Base-by-base conservation (phyloP, 2,113 vertebrate species). In the Labrus mixtus region DNA sequence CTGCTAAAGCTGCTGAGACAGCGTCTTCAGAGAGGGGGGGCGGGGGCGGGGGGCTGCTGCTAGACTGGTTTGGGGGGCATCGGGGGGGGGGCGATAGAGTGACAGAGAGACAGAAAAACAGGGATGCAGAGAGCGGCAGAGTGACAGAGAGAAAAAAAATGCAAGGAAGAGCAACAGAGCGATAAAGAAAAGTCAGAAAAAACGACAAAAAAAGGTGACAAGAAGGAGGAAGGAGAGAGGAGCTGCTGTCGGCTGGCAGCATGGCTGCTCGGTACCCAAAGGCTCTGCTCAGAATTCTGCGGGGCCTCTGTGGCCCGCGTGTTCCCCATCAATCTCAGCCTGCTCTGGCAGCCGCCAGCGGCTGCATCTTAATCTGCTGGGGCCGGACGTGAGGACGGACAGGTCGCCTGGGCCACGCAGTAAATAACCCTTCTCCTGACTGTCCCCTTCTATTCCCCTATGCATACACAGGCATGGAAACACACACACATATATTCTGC, bases 341-440 rank as follows among this genome's bases (percentile, higher is more conserved):
- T 1, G 53, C 81, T 73, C 74, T 90, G 89, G 89, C 92, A 90
- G 90, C 60, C 83, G 66, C 83, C 87, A 82, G 75, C 68, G 83
- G 81, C 87, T 90, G 91, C 92, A 93, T 92, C 90, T 90, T 91
- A 91, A 92, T 91, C 90, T 90, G 88, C 86, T 20, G 82, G 78
- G 85, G 87, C 72, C n/a, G 86, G 83, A 93, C 92, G 91, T 92
- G 90, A 93, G 90, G 92, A 93, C 91, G 74, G 90, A 87, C 92
- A 89, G 92, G 92, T 90, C 90, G 68, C 87, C 79, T 83, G 88
- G 85, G 88, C 84, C 54, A 25, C 2, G 73, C 79, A 88, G 91
- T 91, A 93, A 93, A 93, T 92, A 93, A 92, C 87, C 83, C 81
- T 76, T 62, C 89, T 84, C 85, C 86, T 76, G 65, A 88, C 81